phyloP scores from a whole-genome alignment of 2,113 vertebrate species.

The Merops nubicus region DNA sequence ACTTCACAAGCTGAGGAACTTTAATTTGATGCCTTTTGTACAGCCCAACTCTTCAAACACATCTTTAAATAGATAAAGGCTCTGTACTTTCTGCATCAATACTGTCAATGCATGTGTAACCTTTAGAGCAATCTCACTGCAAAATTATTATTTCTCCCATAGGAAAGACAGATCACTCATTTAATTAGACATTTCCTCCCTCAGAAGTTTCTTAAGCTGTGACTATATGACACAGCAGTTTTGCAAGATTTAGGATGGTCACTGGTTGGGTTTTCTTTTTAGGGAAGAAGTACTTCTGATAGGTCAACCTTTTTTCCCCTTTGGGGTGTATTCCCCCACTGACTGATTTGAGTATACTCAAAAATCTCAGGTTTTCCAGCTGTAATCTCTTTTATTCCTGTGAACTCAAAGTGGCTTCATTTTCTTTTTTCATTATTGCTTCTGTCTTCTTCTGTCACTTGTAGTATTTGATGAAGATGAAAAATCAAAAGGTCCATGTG shows the following conservation, averaged over 20 bases:
- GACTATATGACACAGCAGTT: background rate
- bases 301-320: background rate
- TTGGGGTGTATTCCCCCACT: background rate
- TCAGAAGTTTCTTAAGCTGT: background rate
- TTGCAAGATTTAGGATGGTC: background rate
- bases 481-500: background rate
- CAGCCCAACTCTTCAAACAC: background rate
- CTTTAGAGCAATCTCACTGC: background rate
- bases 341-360: background rate
- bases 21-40: slow-evolving; percentile 34
- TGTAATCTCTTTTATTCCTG: background rate
- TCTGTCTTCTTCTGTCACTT: background rate
- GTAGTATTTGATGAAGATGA: background rate
- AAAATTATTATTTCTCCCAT: slow-evolving; percentile 6
- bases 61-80: background rate
- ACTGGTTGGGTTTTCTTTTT: background rate
- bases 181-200: background rate
- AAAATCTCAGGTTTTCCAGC: background rate
- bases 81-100: slow-evolving; percentile 14
- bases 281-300: background rate
- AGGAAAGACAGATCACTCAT: slow-evolving; percentile 21
- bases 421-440: background rate
- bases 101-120: slow-evolving; percentile 40
- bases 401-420: background rate
- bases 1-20: slow-evolving; percentile 19